Conservation (phyloP, 2,113 vertebrate species). For the Tachysurus vachellii region DNA sequence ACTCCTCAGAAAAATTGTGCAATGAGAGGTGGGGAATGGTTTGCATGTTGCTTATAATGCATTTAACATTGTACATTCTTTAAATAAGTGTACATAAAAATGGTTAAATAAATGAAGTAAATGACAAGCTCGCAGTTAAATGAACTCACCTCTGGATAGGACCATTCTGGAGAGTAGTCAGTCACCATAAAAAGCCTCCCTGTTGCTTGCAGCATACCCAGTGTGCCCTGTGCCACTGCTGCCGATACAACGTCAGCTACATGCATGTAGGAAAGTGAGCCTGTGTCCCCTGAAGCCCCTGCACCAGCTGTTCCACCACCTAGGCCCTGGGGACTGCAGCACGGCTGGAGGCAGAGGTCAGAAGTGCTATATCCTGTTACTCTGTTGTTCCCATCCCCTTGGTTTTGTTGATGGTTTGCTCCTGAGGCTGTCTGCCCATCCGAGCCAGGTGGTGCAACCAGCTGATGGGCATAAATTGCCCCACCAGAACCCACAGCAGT, state of each 20-base stretch:
- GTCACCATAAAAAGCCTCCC: slow-evolving; percentile 98
- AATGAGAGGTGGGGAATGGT: not conserved
- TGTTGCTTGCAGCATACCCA: slow-evolving; percentile 93
- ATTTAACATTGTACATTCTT: not conserved
- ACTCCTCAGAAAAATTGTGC: not conserved
- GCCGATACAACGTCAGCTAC: slow-evolving; percentile 96
- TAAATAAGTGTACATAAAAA: not conserved
- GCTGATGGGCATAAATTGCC: slow-evolving; percentile 88
- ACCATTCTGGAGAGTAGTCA: slow-evolving; percentile 98
- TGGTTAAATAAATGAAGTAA: not conserved
- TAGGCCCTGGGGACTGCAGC: slow-evolving; percentile 93
- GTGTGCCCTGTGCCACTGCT: slow-evolving; percentile 85
- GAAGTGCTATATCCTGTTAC: slow-evolving; percentile 84
- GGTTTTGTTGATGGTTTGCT: slow-evolving; percentile 66
- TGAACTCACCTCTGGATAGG: slow-evolving; percentile 92
- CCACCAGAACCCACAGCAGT: slow-evolving; percentile 73
- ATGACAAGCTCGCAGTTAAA: not conserved
- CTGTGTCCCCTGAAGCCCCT: slow-evolving; percentile 76
- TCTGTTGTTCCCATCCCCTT: slow-evolving; percentile 79
- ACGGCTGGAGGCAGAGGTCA: slow-evolving; percentile 90
- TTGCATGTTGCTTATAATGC: not conserved
- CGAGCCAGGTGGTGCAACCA: slow-evolving; percentile 79
- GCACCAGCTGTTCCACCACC: slow-evolving; percentile 64
- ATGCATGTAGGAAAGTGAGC: slow-evolving; percentile 94
- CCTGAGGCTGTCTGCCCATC: slow-evolving; percentile 74